Evolutionary conservation across 2,113 vertebrate species (phyloP).

Genomic region (Oceanites oceanicus): DNA sequence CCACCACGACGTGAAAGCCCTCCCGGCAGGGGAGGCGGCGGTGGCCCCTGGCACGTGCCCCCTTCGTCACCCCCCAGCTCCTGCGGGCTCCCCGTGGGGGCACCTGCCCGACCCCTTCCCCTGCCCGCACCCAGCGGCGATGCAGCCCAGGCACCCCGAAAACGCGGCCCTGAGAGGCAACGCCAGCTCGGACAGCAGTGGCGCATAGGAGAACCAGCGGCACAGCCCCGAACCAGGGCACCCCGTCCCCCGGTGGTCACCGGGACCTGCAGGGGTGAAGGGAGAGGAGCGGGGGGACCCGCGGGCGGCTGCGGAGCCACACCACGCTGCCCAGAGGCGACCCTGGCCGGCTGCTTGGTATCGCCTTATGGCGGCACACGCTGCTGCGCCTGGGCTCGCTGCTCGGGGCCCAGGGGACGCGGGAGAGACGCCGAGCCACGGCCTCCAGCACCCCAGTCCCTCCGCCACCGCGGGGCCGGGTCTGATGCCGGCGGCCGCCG

Average conservation of each 20-base stretch:
- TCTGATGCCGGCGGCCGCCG: background rate
- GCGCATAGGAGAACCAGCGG: rapidly evolving
- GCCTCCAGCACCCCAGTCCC: background rate
- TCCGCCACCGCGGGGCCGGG: rapidly evolving
- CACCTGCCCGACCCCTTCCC: background rate
- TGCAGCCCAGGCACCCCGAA: background rate
- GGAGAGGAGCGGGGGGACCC: background rate
- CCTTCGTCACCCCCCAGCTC: background rate
- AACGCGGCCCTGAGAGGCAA: background rate
- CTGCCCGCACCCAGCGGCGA: rapidly evolving
- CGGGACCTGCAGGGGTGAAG: background rate
- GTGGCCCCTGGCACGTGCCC: background rate
- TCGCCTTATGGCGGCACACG: rapidly evolving
- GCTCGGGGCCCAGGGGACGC: background rate
- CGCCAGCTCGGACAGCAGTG: background rate
- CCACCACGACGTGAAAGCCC: background rate
- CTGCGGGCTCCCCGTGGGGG: background rate
- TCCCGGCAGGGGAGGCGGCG: rapidly evolving
- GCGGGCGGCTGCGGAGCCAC: rapidly evolving
- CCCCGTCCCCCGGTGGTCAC: background rate
- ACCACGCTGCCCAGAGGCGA: rapidly evolving
- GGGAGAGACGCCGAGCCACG: rapidly evolving
- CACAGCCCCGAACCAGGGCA: background rate
- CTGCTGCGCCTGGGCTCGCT: background rate
- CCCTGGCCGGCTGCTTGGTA: background rate